A percentile compares a stretch with the other conserved stretches of the same genome.
Evolutionary conservation across 2,113 vertebrate genomes (phyloP).

Genomic region (Nannospalax galili): DNA sequence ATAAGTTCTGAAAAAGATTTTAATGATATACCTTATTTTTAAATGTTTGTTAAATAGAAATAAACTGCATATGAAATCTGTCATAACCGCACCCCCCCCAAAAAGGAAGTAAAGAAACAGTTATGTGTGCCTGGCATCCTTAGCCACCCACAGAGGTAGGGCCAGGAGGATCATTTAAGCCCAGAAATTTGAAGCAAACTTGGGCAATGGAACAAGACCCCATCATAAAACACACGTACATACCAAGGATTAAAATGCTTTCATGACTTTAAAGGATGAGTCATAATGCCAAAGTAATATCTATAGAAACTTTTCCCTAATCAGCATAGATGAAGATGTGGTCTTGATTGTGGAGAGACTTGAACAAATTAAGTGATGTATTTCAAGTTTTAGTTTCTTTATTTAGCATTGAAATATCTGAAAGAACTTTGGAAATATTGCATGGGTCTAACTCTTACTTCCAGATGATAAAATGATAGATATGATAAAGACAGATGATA

Average conservation of each 20-base stretch:
- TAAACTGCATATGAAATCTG: neutral
- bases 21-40: conserved; percentile 2
- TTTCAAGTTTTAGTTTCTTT: conserved; percentile 32
- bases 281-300: conserved; percentile 25
- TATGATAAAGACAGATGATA: neutral
- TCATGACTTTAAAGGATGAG: neutral
- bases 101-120: neutral
- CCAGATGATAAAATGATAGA: neutral
- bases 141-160: neutral
- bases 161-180: neutral
- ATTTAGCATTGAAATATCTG: conserved; percentile 40
- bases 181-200: neutral
- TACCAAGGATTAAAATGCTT: neutral
- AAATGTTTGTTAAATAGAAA: conserved; percentile 42
- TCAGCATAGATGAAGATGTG: neutral
- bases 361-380: conserved; percentile 23
- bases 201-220: neutral
- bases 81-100: neutral
- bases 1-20: conserved; percentile 3
- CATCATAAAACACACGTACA: neutral
- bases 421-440: conserved; percentile 5
- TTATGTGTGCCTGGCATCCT: neutral
- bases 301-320: conserved; percentile 8
- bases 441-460: neutral
- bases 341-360: conserved; percentile 19